phyloP scores from a whole-genome alignment of 2,113 vertebrate genomes.

The Halichoeres trimaculatus region DNA sequence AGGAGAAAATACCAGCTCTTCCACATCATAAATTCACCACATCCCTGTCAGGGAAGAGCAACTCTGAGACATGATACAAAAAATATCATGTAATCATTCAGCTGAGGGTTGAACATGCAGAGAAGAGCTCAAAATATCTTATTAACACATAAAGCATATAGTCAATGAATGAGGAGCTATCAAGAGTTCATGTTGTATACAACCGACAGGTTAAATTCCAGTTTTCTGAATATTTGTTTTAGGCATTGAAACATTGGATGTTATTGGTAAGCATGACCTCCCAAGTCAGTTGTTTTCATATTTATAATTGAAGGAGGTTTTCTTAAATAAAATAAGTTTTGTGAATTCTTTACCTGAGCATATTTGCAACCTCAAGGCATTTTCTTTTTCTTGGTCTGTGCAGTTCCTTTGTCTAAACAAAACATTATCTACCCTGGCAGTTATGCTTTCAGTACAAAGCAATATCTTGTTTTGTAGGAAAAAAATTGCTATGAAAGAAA shows the following conservation, averaged over 20 bases:
- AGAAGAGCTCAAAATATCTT: conserved; percentile 33
- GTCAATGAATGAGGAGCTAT: conserved; percentile 13
- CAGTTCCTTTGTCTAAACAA: conserved; percentile 9
- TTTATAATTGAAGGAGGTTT: conserved; percentile 4
- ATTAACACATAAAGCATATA: conserved; percentile 40
- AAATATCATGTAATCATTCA: conserved; percentile 55
- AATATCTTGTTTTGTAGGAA: neutral
- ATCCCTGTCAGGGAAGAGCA: conserved; percentile 41
- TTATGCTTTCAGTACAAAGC: conserved; percentile 17
- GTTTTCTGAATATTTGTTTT: conserved; percentile 42
- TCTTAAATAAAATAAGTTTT: conserved; percentile 6
- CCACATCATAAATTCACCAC: conserved; percentile 16
- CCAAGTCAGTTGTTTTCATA: conserved; percentile 9
- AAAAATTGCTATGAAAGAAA: neutral
- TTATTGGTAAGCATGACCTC: conserved; percentile 32
- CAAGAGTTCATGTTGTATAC: conserved; percentile 16
- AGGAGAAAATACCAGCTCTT: conserved; percentile 41
- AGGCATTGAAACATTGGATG: conserved; percentile 9
- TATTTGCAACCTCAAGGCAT: conserved; percentile 24
- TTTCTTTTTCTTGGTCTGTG: neutral
- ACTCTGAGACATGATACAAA: conserved; percentile 40
- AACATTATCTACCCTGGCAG: conserved; percentile 9
- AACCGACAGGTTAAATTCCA: conserved; percentile 18
- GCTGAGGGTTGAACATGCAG: conserved; percentile 33
- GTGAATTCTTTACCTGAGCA: conserved; percentile 8